Evolutionary conservation across 37 sponge, comb jelly and placozoan species (phyloP).

Genomic region (Axinella damicornis): DNA sequence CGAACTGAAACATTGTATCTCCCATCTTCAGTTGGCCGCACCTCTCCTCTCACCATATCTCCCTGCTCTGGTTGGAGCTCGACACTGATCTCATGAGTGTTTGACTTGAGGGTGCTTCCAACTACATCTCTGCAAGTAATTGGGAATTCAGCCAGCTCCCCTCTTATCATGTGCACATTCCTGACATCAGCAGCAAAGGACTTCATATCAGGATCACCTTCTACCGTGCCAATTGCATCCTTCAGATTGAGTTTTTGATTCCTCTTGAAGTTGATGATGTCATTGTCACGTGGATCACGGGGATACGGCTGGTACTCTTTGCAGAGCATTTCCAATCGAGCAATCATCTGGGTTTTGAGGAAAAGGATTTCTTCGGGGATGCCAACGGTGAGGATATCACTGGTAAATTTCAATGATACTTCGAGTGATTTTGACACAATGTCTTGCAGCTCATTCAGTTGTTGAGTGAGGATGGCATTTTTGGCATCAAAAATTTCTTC

Average conservation of each 20-base stretch:
- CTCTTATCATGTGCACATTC: slow-evolving; percentile 13
- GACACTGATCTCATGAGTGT: slow-evolving; percentile 2
- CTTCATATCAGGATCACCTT: background rate
- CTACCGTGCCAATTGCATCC: slow-evolving; percentile 8
- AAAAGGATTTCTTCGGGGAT: slow-evolving; percentile 41
- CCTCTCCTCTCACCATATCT: background rate
- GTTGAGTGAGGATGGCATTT: background rate
- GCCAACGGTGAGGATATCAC: slow-evolving; percentile 16
- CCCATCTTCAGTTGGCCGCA: background rate
- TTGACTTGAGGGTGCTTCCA: background rate
- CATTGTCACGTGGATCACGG: slow-evolving; percentile 19
- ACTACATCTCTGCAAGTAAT: slow-evolving; percentile 14
- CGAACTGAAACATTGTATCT: slow-evolving; percentile 4
- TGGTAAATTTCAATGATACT: background rate
- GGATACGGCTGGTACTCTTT: slow-evolving; percentile 11
- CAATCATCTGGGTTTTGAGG: background rate
- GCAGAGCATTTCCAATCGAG: background rate
- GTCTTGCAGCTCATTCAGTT: background rate
- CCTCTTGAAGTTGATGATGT: slow-evolving; percentile 18
- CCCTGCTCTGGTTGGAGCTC: background rate
- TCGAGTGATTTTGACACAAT: background rate
- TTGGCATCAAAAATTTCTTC: slow-evolving; percentile 4
- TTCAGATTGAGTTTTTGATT: background rate
- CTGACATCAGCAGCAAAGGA: slow-evolving; percentile 2
- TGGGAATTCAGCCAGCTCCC: background rate